Evolutionary conservation across 2,888 invertebrate genomes (phyloP), one percentile per base, ranked within the genome.

Genomic region (Gastracanthus pulcherrimus): DNA sequence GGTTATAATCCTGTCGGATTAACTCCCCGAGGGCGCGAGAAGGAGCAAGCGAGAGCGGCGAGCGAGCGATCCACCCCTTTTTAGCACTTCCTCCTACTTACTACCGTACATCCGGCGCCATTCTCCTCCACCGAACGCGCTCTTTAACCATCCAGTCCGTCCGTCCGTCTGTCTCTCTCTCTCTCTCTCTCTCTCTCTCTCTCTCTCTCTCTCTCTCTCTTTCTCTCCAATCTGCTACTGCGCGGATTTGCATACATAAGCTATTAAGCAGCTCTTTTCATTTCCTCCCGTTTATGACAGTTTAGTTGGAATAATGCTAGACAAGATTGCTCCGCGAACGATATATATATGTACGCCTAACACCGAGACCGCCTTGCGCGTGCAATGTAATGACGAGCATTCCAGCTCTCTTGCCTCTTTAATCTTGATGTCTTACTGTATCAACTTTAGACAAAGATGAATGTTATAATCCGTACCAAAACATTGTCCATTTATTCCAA

Each of bases 181-280:
- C 2, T n/a, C 58, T 69, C 69, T 51, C 7, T 23, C 41, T 34
- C 36, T 7, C n/a, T 48, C 51, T 60, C 2, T 16, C 70, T 70
- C 70, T 55, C 55, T 38, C 26, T 31, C 36, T 41, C 71, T 69
- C 64, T 31, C 19, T 19, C 69, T 82, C 78, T 78, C 83, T 70
- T 82, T 71, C 77, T 80, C 74, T 45, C 83, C 84, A 84, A 83
- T 82, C 84, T 82, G 84, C 84, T 71, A 76, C 64, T 5, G 38
- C 80, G 58, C 48, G 66, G 71, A 91, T 91, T 91, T 91, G 90
- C 91, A 91, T 91, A 90, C 88, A 90, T 90, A 91, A 91, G 89
- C 91, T 91, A 91, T 91, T 91, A 91, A 91, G 89, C 89, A 91
- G 90, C 91, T 91, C 91, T 91, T 91, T 91, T 91, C 91, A 91